These are phyloP conservation scores for Hucho hucho DNA, from an alignment of 2,113 vertebrate genomes.

Conservation along the genomic window DNA sequence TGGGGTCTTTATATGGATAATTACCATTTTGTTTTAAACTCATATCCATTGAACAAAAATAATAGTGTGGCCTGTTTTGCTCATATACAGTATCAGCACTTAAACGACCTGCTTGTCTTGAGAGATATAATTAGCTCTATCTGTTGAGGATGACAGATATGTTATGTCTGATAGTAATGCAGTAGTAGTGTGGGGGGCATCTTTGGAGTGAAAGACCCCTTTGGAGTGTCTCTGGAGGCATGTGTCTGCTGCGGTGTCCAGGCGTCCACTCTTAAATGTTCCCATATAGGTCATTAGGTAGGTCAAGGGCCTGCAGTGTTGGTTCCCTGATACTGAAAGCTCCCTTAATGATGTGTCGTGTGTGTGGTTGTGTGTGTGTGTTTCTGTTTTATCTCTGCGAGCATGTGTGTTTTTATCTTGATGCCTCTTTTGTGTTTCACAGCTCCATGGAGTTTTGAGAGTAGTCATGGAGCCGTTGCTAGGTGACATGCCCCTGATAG, in stretches of 20 bases:
- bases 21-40: too few relatives aligned
- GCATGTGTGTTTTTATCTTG: background rate
- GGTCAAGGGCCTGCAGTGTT: conserved; percentile 30
- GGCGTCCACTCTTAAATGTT: conserved; percentile 33
- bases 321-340: conserved; percentile 5
- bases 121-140: background rate
- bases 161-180: conserved; percentile 4
- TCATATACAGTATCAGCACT: too few relatives aligned
- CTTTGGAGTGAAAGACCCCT: too few relatives aligned
- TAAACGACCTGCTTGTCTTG: conserved; percentile 12
- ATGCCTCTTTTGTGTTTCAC: conserved; percentile 12
- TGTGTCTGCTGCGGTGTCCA: too few relatives aligned
- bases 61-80: too few relatives aligned
- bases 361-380: background rate
- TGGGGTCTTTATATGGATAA: too few relatives aligned
- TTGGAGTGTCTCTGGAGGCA: too few relatives aligned
- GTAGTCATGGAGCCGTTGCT: conserved; percentile 96
- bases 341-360: conserved; percentile 2
- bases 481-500: conserved; percentile 93
- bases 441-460: conserved; percentile 92
- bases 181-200: background rate
- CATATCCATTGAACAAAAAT: too few relatives aligned
- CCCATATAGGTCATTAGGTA: background rate
- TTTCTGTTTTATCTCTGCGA: background rate
- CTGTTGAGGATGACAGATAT: background rate